Evolutionary conservation across 1,140 invertebrate genomes (phyloP), one percentile per base, ranked within the genome.

Genomic region (Drosophila kurseongensis): DNA sequence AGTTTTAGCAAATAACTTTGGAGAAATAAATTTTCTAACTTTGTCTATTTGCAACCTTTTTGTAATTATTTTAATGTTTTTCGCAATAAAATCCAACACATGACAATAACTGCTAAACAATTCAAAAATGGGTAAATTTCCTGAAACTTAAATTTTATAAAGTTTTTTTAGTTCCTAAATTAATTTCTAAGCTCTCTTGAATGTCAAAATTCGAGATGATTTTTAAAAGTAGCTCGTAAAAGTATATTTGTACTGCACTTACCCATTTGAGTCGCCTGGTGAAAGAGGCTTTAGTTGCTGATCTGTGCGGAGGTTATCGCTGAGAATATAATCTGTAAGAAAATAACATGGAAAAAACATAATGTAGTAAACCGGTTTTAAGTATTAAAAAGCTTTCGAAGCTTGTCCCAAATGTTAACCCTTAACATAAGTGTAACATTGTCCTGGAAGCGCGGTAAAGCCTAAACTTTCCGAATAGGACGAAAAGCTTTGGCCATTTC

Each of bases 201-300:
- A 45, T 68, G 47, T 38, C 38, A 52, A 65, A 65, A 10, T 51
- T 44, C 16, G 16, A 8, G 8, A n/a, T 4, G 0, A 29, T 8
- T n/a, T 23, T 2, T 14, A 9, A 44, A 7, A 48, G 41, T 35
- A 12, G 7, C 4, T 42, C 12, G 1, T 10, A 13, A 13, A 29
- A 50, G 42, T n/a, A 47, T 41, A 41, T 13, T 27, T 27, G 5
- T 36, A 7, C 29, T 7, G 0, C 9, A 92, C 91, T 92, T 52
- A 92, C 91, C 91, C 91, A 57, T 91, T 80, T 38, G 91, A 66
- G 48, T 92, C 91, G 63, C 76, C 82, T 2, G 90, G 91, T 4
- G 90, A 86, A 41, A 90, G 74, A 8, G 89, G 76, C 32, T 91
- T 92, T 7, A 91, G 58, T 54, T 92, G 91, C 55, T 80, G 89